Conservation (phyloP, 2,888 invertebrate genomes). For the Heliconius hortense region DNA sequence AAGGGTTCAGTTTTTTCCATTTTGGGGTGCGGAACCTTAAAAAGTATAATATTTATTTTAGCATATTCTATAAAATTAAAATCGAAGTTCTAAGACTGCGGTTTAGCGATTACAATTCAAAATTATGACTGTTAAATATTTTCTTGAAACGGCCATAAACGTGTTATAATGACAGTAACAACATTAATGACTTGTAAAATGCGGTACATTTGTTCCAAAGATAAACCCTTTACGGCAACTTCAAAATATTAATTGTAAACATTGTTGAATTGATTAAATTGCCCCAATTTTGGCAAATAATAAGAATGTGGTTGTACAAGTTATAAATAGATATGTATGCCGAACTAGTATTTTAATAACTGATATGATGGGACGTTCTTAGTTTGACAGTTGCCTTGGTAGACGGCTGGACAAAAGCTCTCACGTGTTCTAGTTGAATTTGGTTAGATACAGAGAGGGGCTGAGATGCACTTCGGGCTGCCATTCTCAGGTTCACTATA, state of each 20-base stretch:
- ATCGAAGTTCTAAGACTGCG: neutral
- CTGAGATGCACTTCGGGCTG: too few species aligned
- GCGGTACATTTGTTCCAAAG: slow-evolving; percentile 12
- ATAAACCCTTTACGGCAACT: slow-evolving; percentile 15
- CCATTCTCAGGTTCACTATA: too few species aligned
- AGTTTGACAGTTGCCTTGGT: too few species aligned
- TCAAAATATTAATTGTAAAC: slow-evolving; percentile 28
- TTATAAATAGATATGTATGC: neutral
- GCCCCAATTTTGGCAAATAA: neutral
- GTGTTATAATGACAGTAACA: slow-evolving; percentile 1
- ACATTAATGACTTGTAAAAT: slow-evolving; percentile 13
- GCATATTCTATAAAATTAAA: neutral
- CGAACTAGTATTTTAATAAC: too few species aligned
- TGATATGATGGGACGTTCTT: too few species aligned
- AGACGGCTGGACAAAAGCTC: too few species aligned
- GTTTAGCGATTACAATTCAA: neutral
- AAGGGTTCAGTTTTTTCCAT: too few species aligned
- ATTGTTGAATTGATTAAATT: neutral
- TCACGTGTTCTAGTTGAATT: too few species aligned
- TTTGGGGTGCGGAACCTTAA: too few species aligned
- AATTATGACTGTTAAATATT: slow-evolving; percentile 10
- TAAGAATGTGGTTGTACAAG: neutral
- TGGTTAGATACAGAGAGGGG: too few species aligned
- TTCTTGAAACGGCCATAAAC: neutral
- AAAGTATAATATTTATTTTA: too few species aligned